Conservation (phyloP, 2,113 vertebrate genomes). For the Pitta sordida region DNA sequence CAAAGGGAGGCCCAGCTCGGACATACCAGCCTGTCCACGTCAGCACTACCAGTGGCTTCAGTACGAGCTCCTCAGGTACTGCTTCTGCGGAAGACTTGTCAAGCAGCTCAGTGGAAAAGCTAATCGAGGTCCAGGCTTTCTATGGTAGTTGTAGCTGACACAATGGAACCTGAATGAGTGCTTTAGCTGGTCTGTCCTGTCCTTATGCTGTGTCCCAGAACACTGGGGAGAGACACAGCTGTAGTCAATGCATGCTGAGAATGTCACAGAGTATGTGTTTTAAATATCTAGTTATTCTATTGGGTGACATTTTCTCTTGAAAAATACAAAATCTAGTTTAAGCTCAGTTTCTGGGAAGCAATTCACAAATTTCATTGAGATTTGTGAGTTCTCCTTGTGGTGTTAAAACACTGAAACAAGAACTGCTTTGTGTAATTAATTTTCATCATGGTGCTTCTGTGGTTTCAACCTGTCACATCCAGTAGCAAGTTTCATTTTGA, state of each 20-base stretch:
- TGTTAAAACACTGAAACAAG: conserved; percentile 46
- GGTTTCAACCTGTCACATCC: conserved; percentile 63
- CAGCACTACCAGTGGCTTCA: accelerated
- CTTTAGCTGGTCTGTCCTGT: background rate
- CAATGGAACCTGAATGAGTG: background rate
- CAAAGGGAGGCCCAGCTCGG: background rate
- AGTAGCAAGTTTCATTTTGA: conserved; percentile 63
- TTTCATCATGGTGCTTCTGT: conserved; percentile 50
- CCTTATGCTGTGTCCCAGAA: background rate
- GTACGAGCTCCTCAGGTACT: background rate
- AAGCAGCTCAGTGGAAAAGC: background rate
- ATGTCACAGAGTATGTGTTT: background rate
- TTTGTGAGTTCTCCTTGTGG: background rate
- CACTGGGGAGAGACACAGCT: background rate
- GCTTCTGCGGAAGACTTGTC: background rate
- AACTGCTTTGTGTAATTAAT: conserved; percentile 58
- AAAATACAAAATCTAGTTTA: conserved; percentile 10
- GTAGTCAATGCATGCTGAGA: background rate
- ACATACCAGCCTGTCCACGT: accelerated
- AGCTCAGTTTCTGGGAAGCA: conserved; percentile 16
- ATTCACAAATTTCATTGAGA: conserved; percentile 42
- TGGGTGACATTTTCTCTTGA: background rate
- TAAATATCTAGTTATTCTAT: background rate
- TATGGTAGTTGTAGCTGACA: background rate
- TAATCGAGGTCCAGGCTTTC: background rate